Evolutionary conservation across 2,113 vertebrate genomes (phyloP).

Genomic region (Chamaea fasciata): DNA sequence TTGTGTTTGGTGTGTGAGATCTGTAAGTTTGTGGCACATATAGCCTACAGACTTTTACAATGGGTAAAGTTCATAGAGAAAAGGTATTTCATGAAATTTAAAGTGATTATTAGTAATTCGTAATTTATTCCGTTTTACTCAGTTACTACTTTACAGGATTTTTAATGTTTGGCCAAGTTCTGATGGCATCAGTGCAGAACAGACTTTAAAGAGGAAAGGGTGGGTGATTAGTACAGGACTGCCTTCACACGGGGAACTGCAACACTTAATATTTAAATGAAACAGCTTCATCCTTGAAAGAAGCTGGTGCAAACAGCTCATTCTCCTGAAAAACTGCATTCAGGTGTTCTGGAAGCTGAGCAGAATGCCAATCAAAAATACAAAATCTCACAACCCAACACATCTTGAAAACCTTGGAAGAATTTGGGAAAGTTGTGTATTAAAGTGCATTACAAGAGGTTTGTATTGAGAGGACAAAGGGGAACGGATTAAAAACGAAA

Average conservation of each 20-base stretch:
- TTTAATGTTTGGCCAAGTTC: neutral
- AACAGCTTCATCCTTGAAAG: neutral
- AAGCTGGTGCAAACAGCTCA: neutral
- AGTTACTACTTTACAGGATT: neutral
- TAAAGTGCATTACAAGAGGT: neutral
- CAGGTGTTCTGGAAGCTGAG: neutral
- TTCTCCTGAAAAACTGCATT: neutral
- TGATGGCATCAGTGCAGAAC: neutral
- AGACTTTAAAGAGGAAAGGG: neutral
- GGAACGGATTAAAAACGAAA: fast-evolving
- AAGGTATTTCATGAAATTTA: neutral
- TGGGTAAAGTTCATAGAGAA: neutral
- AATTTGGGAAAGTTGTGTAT: neutral
- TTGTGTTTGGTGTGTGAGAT: neutral
- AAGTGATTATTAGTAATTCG: neutral
- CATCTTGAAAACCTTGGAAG: neutral
- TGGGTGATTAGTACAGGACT: neutral
- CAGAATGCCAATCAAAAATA: neutral
- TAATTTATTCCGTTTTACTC: neutral
- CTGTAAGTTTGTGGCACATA: neutral
- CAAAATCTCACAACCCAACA: neutral
- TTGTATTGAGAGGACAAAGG: neutral
- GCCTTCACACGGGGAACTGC: neutral
- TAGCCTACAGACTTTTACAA: neutral
- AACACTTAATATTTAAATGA: neutral